A percentile compares a stretch with the other conserved stretches of the same genome.
Evolutionary conservation across 2,113 vertebrate genomes (phyloP).

Genomic region (Coptodon rendalli): DNA sequence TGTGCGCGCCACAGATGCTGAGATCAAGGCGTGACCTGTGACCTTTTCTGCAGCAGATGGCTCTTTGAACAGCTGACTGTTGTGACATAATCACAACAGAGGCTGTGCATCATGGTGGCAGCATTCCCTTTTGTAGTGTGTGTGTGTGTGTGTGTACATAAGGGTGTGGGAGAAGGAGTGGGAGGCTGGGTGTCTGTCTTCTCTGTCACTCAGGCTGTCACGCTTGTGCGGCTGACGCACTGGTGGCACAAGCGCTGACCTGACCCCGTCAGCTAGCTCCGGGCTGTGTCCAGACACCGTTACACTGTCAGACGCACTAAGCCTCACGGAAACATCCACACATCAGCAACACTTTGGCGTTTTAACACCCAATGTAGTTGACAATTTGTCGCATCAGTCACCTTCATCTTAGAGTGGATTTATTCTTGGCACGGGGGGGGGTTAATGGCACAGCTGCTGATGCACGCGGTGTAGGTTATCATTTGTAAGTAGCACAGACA

Average conservation of each 20-base stretch:
- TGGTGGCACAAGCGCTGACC: slow-evolving; percentile 20
- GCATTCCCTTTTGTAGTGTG: neutral
- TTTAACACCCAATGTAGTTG: neutral
- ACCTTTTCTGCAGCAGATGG: neutral
- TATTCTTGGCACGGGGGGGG: neutral
- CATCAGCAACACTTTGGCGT: neutral
- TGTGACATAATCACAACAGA: neutral
- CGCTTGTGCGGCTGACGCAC: neutral
- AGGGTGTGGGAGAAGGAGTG: neutral
- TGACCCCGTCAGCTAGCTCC: neutral
- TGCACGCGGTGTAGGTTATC: neutral
- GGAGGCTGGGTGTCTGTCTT: neutral
- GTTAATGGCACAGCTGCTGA: neutral
- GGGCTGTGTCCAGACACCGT: neutral
- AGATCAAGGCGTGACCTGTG: neutral
- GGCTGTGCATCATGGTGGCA: neutral
- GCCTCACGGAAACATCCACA: slow-evolving; percentile 1
- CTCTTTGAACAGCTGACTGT: neutral
- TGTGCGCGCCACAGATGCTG: neutral
- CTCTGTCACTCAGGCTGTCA: neutral
- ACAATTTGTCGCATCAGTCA: neutral
- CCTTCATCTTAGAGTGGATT: slow-evolving; percentile 12
- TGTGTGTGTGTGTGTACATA: neutral
- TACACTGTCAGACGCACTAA: slow-evolving; percentile 7
- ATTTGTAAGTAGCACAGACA: neutral